Evolutionary conservation across 2,113 vertebrate genomes (phyloP).

Genomic region (Seriola quinqueradiata): DNA sequence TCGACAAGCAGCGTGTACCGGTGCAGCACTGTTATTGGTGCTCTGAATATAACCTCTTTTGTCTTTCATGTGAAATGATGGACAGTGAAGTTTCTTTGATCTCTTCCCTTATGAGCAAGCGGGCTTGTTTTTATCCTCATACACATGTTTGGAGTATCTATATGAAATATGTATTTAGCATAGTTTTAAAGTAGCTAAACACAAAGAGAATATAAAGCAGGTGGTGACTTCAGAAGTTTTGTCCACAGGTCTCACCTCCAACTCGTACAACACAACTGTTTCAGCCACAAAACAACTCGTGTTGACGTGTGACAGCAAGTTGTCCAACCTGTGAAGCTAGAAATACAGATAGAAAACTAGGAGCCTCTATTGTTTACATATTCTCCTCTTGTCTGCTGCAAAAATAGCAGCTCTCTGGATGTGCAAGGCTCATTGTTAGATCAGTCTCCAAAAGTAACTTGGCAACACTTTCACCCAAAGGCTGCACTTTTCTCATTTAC

Average conservation of each 20-base stretch:
- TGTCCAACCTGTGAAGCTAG: neutral
- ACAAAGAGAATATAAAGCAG: neutral
- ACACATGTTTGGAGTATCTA: neutral
- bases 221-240: neutral
- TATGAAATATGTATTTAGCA: slow-evolving; percentile 1
- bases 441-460: slow-evolving; percentile 28
- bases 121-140: neutral
- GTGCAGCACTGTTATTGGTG: neutral
- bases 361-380: neutral
- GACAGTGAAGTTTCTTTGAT: slow-evolving; percentile 7
- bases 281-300: neutral
- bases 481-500: slow-evolving; percentile 27
- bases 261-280: neutral
- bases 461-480: slow-evolving; percentile 27
- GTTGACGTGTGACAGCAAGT: slow-evolving; percentile 10
- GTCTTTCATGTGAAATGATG: slow-evolving; percentile 25
- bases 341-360: neutral
- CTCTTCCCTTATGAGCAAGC: neutral
- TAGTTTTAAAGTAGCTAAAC: neutral
- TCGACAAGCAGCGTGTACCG: neutral
- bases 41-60: neutral
- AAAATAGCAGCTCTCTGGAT: slow-evolving; percentile 37
- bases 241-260: neutral
- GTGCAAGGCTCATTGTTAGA: slow-evolving; percentile 32
- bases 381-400: slow-evolving; percentile 3